These are phyloP conservation scores for Taeniopygia guttata DNA, from an alignment of 2,797 vertebrate genomes.

Conservation along the genomic window DNA sequence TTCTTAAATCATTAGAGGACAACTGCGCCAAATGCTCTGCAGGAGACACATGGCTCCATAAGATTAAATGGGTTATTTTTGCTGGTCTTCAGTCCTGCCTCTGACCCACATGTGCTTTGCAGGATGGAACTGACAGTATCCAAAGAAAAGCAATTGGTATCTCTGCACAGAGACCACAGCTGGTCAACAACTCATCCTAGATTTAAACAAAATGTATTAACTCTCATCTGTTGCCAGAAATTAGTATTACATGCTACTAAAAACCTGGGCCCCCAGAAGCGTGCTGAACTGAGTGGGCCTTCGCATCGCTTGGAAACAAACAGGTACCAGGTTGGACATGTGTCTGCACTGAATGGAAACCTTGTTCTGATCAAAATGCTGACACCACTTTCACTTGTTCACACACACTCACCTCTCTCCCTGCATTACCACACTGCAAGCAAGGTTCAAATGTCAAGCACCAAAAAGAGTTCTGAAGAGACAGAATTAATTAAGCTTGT, in stretches of 20 bases:
- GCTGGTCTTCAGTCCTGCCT: constrained; percentile 9
- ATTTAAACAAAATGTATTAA: constrained; percentile 51
- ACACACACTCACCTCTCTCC: neutral
- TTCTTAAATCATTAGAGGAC: neutral
- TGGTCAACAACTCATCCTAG: constrained; percentile 69
- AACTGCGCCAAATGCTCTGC: constrained; percentile 4
- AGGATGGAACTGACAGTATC: constrained; percentile 65
- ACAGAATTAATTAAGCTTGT: neutral
- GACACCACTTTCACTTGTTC: neutral
- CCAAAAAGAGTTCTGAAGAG: neutral
- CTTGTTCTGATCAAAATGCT: neutral
- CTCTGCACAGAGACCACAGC: constrained; percentile 67
- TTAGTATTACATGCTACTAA: constrained; percentile 52
- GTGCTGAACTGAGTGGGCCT: constrained; percentile 16
- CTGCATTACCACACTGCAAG: accelerated
- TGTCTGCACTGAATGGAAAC: neutral
- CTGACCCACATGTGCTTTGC: constrained; percentile 69
- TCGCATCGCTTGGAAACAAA: constrained; percentile 25
- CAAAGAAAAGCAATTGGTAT: constrained; percentile 51
- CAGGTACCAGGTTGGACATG: neutral
- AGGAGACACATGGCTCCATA: neutral
- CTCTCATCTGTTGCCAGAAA: constrained; percentile 69
- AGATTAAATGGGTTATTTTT: constrained; percentile 39
- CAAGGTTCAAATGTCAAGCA: neutral
- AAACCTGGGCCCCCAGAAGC: constrained; percentile 18